Base-by-base conservation (phyloP, 2,888 invertebrate species). In the Synergus umbraculus region DNA sequence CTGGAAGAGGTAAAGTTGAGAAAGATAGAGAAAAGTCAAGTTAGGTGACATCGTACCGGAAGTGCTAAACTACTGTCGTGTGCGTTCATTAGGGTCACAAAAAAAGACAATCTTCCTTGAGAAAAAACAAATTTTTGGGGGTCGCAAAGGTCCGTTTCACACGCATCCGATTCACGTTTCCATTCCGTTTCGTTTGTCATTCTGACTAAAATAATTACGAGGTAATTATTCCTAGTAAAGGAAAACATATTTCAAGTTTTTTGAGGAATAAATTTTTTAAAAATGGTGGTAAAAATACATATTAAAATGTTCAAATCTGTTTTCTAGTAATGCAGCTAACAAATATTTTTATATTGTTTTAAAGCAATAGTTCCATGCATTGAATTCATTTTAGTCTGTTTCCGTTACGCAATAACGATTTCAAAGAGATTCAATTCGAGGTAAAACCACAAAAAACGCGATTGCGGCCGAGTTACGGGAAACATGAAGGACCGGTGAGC, bases 401-500 rank as follows among this genome's bases (percentile, higher is more conserved):
- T 86, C 83, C 82, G 65, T 84, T 82, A 78, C 79, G 83, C 83
- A 82, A 84, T 82, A 81, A 79, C 82, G 80, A 82, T 85, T 84
- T 84, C 82, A 85, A 85, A 82, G 84, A 66, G 78, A 63, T 49
- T 78, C 78, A 77, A 82, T 76, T 37, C 73, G 67, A 79, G 77
- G 76, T 58, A 76, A 84, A 89, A 86, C 86, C 87, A 84, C 86
- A 85, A 83, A 80, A 85, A 84, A 81, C 10, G 15, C 83, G 84
- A 81, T 84, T 85, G 88, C 78, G 85, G 87, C 85, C 54, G 79
- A 69, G 84, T 81, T 83, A 86, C 86, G 86, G 85, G 86, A 88
- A 88, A 86, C 85, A 86, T 86, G 85, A 84, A 87, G 87, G 89
- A 83, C 83, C 87, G 83, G 76, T 77, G 83, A 82, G 85, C 86